Evolutionary conservation across 2,113 vertebrate species (phyloP).

Genomic region (Noctilio leporinus): DNA sequence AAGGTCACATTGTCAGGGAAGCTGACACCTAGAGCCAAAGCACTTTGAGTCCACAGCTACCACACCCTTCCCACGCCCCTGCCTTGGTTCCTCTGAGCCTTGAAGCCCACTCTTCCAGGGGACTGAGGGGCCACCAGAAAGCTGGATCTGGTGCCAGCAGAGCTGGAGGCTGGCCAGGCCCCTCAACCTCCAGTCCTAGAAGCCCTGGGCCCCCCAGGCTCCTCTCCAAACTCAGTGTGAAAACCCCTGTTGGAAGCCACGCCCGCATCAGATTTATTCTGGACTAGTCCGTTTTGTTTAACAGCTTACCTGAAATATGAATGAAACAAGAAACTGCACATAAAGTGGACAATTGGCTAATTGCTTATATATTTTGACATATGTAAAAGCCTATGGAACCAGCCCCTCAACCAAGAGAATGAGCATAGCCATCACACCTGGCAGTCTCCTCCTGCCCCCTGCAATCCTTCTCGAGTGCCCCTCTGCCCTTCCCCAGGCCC

Average conservation of each 20-base stretch:
- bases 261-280: neutral
- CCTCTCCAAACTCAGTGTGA: neutral
- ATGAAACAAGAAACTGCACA: neutral
- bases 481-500: neutral
- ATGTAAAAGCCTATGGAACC: neutral
- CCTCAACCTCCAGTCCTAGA: neutral
- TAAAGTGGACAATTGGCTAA: neutral
- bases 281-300: neutral
- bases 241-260: neutral
- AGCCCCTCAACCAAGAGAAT: neutral
- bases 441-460: neutral
- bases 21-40: neutral
- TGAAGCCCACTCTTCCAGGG: neutral
- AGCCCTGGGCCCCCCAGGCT: neutral
- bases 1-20: neutral
- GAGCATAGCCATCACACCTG: neutral
- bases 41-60: too few species aligned
- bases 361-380: too few species aligned
- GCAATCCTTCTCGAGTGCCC: neutral
- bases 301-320: neutral
- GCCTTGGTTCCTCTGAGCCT: neutral
- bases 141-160: neutral
- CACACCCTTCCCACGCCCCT: neutral
- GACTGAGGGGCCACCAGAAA: neutral
- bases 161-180: too few species aligned